Percentiles rank a stretch among this genome's conserved stretches.
Conservation (phyloP, 2,797 vertebrate genomes). For the Centroberyx gerrardi region DNA sequence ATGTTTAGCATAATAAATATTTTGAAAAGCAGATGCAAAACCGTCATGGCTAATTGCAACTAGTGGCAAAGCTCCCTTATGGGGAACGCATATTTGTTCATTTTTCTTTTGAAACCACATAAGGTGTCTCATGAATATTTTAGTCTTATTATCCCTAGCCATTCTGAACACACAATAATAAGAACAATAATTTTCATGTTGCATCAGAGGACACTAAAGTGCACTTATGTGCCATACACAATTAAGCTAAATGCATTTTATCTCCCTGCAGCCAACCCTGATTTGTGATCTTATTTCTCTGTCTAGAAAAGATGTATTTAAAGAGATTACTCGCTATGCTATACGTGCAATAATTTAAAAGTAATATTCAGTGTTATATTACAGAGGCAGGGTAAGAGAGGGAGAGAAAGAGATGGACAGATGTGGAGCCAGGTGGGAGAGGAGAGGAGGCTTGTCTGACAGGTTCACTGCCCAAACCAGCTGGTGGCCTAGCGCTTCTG, state of each 20-base stretch:
- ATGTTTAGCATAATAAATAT: constrained; percentile 52
- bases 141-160: constrained; percentile 41
- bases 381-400: constrained; percentile 9
- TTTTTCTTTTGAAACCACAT: constrained; percentile 48
- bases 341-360: constrained; percentile 41
- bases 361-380: constrained; percentile 20
- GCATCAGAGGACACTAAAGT: constrained; percentile 56
- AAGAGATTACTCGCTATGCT: constrained; percentile 28
- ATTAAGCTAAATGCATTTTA: constrained; percentile 62
- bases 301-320: constrained; percentile 52
- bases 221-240: constrained; percentile 63
- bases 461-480: constrained; percentile 24
- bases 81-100: constrained; percentile 33
- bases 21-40: constrained; percentile 22
- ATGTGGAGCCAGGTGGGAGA: constrained; percentile 46
- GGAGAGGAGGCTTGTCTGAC: constrained; percentile 24
- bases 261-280: constrained; percentile 46
- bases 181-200: constrained; percentile 46
- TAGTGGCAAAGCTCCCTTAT: constrained; percentile 19
- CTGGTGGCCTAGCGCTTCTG: constrained; percentile 25
- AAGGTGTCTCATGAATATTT: constrained; percentile 66
- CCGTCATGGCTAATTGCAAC: neutral
- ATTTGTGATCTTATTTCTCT: constrained; percentile 55
- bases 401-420: constrained; percentile 19
- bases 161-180: constrained; percentile 53